Evolutionary conservation across 2,113 vertebrate genomes (phyloP).

Genomic region (Clarias macrocephalus): DNA sequence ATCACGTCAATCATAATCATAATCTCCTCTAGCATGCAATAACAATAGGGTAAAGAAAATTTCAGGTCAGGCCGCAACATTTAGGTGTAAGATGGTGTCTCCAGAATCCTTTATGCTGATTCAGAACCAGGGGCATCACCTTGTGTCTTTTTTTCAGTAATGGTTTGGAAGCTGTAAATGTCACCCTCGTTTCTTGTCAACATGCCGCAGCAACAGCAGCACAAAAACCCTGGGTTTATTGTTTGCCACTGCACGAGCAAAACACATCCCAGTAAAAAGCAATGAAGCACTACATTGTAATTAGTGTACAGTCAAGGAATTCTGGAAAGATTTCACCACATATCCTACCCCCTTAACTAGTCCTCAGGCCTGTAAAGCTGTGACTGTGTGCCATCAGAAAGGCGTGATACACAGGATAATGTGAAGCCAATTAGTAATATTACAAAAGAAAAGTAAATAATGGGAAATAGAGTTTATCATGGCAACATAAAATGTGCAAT

Average conservation of each 20-base stretch:
- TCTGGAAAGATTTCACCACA: constrained; percentile 36
- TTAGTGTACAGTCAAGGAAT: constrained; percentile 55
- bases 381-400: constrained; percentile 34
- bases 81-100: constrained; percentile 18
- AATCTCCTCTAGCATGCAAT: not conserved
- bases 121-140: constrained; percentile 30
- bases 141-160: constrained; percentile 63
- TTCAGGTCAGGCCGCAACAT: constrained; percentile 32
- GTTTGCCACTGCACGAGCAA: constrained; percentile 53
- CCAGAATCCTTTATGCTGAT: constrained; percentile 1
- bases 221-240: constrained; percentile 42
- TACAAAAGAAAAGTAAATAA: not conserved
- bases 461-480: not conserved
- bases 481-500: not conserved
- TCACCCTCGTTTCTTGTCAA: constrained; percentile 66
- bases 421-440: constrained; percentile 1
- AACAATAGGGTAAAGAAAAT: constrained; percentile 20
- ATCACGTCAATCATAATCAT: constrained; percentile 6
- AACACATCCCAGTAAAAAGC: constrained; percentile 61
- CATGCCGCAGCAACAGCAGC: constrained; percentile 23
- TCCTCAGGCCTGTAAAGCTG: constrained; percentile 26
- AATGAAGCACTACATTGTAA: constrained; percentile 62
- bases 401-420: constrained; percentile 43
- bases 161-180: constrained; percentile 71
- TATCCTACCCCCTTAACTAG: not conserved